Evolutionary conservation across 64 coral and sea anemone species (phyloP).

Genomic region (Hydrozoanthus tunicans): DNA sequence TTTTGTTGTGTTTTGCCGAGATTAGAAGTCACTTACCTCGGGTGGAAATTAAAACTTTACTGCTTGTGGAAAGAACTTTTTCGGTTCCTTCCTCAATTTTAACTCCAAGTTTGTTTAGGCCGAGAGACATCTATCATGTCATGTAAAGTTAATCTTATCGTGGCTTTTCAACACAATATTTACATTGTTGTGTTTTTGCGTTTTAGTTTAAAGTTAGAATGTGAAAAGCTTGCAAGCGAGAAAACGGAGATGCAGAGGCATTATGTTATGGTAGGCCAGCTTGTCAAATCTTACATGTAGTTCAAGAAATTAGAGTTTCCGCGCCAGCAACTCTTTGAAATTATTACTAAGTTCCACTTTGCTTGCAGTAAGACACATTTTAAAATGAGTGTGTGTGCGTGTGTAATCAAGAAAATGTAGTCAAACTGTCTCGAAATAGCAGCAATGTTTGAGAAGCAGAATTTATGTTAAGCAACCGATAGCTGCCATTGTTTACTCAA

Average conservation of each 20-base stretch:
- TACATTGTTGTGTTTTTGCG: conserved; percentile 92
- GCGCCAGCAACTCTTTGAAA: conserved; percentile 10
- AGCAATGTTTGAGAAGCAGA: conserved; percentile 70
- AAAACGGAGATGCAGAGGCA: conserved; percentile 99
- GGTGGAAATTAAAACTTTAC: conserved; percentile 4
- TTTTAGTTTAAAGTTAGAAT: conserved; percentile 99
- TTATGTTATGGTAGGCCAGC: conserved; percentile 94
- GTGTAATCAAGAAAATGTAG: conserved; percentile 70
- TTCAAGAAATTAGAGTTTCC: not conserved
- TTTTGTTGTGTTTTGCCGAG: conserved; percentile 44
- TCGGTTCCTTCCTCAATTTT: conserved; percentile 51
- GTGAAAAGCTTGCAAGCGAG: conserved; percentile 98
- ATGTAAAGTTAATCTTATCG: conserved; percentile 99
- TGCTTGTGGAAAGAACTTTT: not conserved
- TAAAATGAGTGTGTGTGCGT: conserved; percentile 19
- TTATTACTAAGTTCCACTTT: not conserved
- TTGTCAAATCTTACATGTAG: not conserved
- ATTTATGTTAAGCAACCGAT: conserved; percentile 60
- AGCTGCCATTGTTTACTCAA: conserved; percentile 79
- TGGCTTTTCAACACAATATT: conserved; percentile 99
- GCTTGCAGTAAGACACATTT: not conserved
- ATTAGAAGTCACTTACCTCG: conserved; percentile 55
- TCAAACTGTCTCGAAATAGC: conserved; percentile 55
- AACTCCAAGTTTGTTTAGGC: conserved; percentile 82
- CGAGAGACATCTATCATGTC: conserved; percentile 88